phyloP scores from a whole-genome alignment of 2,113 vertebrate species.

The Eulacestoma nigropectus region DNA sequence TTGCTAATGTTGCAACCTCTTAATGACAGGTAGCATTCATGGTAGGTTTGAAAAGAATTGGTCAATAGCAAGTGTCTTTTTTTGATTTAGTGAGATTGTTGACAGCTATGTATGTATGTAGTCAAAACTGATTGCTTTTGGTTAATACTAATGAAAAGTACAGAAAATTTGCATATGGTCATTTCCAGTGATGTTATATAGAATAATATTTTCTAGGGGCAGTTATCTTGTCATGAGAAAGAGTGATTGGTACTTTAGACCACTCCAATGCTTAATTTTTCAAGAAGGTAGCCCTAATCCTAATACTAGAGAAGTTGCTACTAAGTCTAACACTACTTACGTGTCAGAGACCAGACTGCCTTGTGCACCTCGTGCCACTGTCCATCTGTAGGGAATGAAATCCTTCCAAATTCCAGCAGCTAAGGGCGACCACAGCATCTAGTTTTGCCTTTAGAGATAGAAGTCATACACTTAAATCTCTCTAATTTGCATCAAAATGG shows the following conservation, averaged over 20 bases:
- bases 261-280: not conserved
- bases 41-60: not conserved
- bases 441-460: not conserved
- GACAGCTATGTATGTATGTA: rapidly evolving
- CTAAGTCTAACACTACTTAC: not conserved
- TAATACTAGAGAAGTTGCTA: not conserved
- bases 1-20: not conserved
- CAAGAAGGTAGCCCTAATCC: not conserved
- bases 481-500: too few species aligned
- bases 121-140: not conserved
- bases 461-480: not conserved
- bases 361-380: not conserved
- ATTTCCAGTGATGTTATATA: not conserved
- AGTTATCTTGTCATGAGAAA: not conserved
- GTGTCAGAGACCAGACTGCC: not conserved
- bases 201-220: not conserved
- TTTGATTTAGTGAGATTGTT: not conserved
- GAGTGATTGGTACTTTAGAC: not conserved
- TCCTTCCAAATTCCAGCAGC: not conserved
- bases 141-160: not conserved
- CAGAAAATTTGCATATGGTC: not conserved
- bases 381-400: not conserved
- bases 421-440: not conserved
- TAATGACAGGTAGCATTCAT: not conserved
- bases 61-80: not conserved